phyloP scores from a whole-genome alignment of 1,140 invertebrate species.

The Macrobrachium rosenbergii region DNA sequence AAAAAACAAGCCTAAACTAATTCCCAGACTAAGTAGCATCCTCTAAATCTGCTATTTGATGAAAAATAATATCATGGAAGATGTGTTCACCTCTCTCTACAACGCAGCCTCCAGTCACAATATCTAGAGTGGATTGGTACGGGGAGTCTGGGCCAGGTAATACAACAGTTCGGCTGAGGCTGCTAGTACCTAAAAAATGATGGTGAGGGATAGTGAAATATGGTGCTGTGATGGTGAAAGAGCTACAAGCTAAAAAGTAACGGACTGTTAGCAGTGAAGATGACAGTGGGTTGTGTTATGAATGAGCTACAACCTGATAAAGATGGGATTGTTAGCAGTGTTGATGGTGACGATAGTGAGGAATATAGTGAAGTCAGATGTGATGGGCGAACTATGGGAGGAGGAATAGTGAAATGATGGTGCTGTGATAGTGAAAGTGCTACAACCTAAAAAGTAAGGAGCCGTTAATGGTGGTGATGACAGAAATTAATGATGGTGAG shows the following conservation, averaged over 20 bases:
- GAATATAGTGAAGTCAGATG: too few species aligned
- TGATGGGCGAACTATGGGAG: too few species aligned
- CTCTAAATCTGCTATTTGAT: too few species aligned
- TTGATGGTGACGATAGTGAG: background rate
- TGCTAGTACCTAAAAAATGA: conserved; percentile 2
- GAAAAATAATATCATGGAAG: too few species aligned
- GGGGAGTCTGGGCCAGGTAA: conserved; percentile 1
- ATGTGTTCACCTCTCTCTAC: conserved; percentile 14
- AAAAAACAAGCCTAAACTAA: too few species aligned
- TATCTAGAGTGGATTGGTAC: background rate
- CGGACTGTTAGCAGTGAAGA: background rate
- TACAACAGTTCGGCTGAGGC: conserved; percentile 4
- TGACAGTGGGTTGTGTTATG: too few species aligned
- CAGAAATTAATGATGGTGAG: too few species aligned
- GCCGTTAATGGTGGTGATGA: too few species aligned
- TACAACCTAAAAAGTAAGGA: too few species aligned
- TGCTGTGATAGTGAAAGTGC: too few species aligned
- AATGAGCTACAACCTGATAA: background rate
- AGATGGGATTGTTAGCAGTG: background rate
- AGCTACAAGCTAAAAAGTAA: background rate
- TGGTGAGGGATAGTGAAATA: background rate
- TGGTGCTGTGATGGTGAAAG: background rate
- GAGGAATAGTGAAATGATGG: too few species aligned
- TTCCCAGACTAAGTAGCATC: too few species aligned
- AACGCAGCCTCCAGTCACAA: conserved; percentile 9